Evolutionary conservation across 2,888 invertebrate genomes (phyloP), one percentile per base, ranked within the genome.

Genomic region (Himalopsyche anomala): DNA sequence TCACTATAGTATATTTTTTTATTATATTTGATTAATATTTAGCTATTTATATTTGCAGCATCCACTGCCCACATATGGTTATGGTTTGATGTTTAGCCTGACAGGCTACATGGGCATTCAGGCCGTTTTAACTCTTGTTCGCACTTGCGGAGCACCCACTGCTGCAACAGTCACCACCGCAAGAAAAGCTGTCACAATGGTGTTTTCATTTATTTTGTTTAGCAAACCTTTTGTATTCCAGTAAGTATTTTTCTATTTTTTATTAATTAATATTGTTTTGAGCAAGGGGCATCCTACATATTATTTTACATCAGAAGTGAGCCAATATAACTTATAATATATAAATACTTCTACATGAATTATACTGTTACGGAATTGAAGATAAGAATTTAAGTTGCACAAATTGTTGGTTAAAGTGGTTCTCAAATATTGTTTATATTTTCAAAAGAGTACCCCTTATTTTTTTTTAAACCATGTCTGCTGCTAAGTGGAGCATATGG

Each of bases 31-130:
- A 15, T 80, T n/a, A 80, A 80, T 56, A 85, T 79, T 17, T 40
- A 79, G 17, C 9, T 36, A 56, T 87, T 56, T 42, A 81, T 74
- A 80, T 83, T 93, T 94, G 56, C 92, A 97, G 96, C 92, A 95
- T 90, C 94, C 97, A 0, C 89, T 94, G 86, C 93, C 95, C 90
- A 97, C 96, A 8, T 99, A 98, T 91, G 95, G 96, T 4, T 98
- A 98, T 91, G 97, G 97, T 54, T 93, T 97, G 87, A 91, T 98
- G 45, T 96, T 99, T 89, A 98, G 98, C 11, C 89, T 97, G 5
- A 96, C 97, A 42, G 99, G 99, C 1, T 99, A 99, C 91, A 92
- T 98, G 90, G 99, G 99, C 0, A 95, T 99, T 83, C 98, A 98
- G 91, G 96, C 99, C 56, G 99, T 99, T 5, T 93, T 99, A 40